Evolutionary conservation across 2,888 invertebrate species (phyloP).

Genomic region (Barypeithes pellucidus): DNA sequence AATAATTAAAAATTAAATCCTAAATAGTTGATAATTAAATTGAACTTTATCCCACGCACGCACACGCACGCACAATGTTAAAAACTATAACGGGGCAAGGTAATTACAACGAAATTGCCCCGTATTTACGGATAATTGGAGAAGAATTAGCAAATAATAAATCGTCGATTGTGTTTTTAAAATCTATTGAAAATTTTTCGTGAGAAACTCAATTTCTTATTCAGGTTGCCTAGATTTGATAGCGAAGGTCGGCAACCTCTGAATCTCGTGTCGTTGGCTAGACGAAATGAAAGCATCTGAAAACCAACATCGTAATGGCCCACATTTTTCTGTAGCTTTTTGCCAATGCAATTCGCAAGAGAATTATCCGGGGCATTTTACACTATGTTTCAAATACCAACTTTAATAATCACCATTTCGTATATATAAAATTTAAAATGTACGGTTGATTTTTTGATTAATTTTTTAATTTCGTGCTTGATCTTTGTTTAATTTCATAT

Average conservation of each 20-base stretch:
- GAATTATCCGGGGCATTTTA: slow-evolving; percentile 49
- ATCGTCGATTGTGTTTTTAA: slow-evolving; percentile 30
- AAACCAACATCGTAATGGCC: slow-evolving; percentile 60
- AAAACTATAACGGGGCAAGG: slow-evolving; percentile 26
- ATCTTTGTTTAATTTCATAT: too few species aligned
- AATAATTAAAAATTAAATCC: slow-evolving; percentile 26
- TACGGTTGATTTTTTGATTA: too few species aligned
- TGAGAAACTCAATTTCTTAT: slow-evolving; percentile 57
- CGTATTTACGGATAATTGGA: slow-evolving; percentile 29
- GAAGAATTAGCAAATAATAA: slow-evolving; percentile 29
- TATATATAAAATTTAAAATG: too few species aligned
- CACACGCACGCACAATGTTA: slow-evolving; percentile 28
- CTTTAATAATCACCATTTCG: background rate
- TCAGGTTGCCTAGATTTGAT: slow-evolving; percentile 61
- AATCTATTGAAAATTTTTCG: slow-evolving; percentile 50
- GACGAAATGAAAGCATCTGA: slow-evolving; percentile 63
- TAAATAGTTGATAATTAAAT: slow-evolving; percentile 20
- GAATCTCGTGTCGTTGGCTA: slow-evolving; percentile 59
- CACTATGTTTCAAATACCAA: slow-evolving; percentile 31
- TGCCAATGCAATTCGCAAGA: slow-evolving; percentile 42
- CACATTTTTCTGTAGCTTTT: slow-evolving; percentile 61
- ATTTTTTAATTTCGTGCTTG: too few species aligned
- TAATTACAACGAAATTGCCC: slow-evolving; percentile 25
- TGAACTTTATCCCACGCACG: slow-evolving; percentile 20
- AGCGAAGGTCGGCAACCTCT: slow-evolving; percentile 60